Evolutionary conservation across 2,797 vertebrate species (phyloP).

Genomic region (Borostomias antarcticus): DNA sequence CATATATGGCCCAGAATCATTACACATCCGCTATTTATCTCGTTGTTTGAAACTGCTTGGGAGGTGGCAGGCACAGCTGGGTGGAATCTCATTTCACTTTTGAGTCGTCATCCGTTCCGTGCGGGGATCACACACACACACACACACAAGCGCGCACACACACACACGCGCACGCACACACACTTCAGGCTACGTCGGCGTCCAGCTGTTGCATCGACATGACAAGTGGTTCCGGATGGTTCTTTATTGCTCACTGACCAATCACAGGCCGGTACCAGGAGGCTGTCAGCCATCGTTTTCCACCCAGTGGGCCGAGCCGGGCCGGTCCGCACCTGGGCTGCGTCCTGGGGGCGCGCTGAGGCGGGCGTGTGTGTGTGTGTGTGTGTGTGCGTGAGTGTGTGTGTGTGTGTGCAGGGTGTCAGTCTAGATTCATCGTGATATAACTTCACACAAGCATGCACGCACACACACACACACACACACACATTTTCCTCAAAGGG

Average conservation of each 20-base stretch:
- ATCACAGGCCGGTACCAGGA: slow-evolving; percentile 71
- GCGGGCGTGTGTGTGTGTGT: slow-evolving; percentile 5
- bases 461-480: not conserved
- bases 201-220: slow-evolving; percentile 75
- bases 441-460: not conserved
- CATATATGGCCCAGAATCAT: too few species aligned
- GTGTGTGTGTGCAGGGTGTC: not conserved
- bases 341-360: slow-evolving; percentile 31
- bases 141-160: not conserved
- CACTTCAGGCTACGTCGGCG: slow-evolving; percentile 36
- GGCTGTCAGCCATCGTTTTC: slow-evolving; percentile 72
- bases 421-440: not conserved
- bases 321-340: slow-evolving; percentile 56
- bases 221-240: slow-evolving; percentile 74
- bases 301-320: slow-evolving; percentile 68
- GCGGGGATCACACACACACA: not conserved
- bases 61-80: not conserved
- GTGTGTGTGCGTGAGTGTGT: not conserved
- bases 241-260: slow-evolving; percentile 78
- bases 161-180: slow-evolving; percentile 6
- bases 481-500: not conserved
- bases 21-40: not conserved
- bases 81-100: slow-evolving; percentile 52
- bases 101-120: slow-evolving; percentile 37
- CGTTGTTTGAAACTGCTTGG: not conserved